phyloP scores from a whole-genome alignment of 2,113 vertebrate species.

The Labeo catla region DNA sequence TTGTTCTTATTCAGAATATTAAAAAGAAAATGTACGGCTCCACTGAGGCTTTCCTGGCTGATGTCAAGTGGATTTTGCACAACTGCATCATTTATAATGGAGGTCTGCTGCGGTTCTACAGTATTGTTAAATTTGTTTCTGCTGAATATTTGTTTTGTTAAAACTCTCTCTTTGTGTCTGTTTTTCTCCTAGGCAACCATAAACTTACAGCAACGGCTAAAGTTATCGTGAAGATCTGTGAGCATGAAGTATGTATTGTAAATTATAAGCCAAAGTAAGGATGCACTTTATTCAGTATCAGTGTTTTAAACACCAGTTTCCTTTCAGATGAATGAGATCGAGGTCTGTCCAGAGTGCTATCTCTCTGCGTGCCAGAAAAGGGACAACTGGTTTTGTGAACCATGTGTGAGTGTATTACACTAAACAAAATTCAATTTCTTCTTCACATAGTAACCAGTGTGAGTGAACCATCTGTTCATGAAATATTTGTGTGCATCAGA shows the following conservation, averaged over 20 bases:
- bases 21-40: slow-evolving; percentile 99
- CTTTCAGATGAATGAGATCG: slow-evolving; percentile 98
- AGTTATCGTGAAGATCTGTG: slow-evolving; percentile 99
- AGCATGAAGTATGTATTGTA: slow-evolving; percentile 87
- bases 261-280: slow-evolving; percentile 10
- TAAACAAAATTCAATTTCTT: not conserved
- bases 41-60: slow-evolving; percentile 97
- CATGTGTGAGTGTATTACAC: slow-evolving; percentile 86
- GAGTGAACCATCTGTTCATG: not conserved
- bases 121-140: not conserved
- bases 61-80: slow-evolving; percentile 99
- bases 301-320: not conserved
- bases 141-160: slow-evolving; percentile 17
- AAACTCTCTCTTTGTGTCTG: not conserved
- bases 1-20: slow-evolving; percentile 78
- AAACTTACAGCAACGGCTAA: slow-evolving; percentile 98
- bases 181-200: slow-evolving; percentile 88
- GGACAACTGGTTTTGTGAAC: slow-evolving; percentile 99
- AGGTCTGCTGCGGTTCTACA: slow-evolving; percentile 72
- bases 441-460: slow-evolving; percentile 17
- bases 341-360: slow-evolving; percentile 98
- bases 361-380: slow-evolving; percentile 98
- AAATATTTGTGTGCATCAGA: slow-evolving; percentile 75
- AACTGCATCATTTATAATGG: slow-evolving; percentile 99
- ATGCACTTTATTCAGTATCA: not conserved